A percentile compares a stretch with the other conserved stretches of the same genome.
phyloP scores from a whole-genome alignment of 2,797 vertebrate species.

The Antennarius maculatus region DNA sequence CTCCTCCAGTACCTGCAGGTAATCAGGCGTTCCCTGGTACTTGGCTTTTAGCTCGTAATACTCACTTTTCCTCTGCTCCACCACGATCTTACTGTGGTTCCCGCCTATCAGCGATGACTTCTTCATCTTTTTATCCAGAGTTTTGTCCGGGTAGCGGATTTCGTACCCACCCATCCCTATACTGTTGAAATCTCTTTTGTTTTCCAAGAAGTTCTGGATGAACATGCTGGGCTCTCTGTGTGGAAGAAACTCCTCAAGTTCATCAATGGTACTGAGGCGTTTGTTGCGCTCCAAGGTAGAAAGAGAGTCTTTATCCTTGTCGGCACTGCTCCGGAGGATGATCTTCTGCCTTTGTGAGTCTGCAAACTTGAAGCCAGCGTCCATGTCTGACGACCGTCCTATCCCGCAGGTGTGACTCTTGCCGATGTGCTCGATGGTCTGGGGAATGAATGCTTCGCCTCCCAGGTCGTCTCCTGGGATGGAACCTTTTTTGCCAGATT shows the following conservation, averaged over 20 bases:
- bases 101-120: constrained; percentile 95
- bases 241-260: constrained; percentile 96
- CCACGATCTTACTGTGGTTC: constrained; percentile 97
- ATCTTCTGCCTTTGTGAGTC: constrained; percentile 94
- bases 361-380: constrained; percentile 89
- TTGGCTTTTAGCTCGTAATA: constrained; percentile 99
- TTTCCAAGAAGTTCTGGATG: constrained; percentile 96
- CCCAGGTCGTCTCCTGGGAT: constrained; percentile 85
- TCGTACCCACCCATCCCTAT: constrained; percentile 98
- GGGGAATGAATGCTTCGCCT: constrained; percentile 94
- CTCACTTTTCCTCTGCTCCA: constrained; percentile 97
- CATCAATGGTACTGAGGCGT: constrained; percentile 98
- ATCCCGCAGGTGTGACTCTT: constrained; percentile 95
- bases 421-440: constrained; percentile 98
- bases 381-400: constrained; percentile 86
- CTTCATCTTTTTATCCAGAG: constrained; percentile 94
- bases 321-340: constrained; percentile 87
- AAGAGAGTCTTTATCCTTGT: constrained; percentile 93
- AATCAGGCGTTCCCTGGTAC: constrained; percentile 97
- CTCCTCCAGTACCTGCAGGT: constrained; percentile 99
- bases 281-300: constrained; percentile 91
- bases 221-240: constrained; percentile 95
- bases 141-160: constrained; percentile 96
- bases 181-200: constrained; percentile 97
- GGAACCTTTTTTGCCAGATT: constrained; percentile 86